These are phyloP conservation scores for Nomada ruficornis DNA, from an alignment of 2,888 invertebrate species.

Conservation along the genomic window DNA sequence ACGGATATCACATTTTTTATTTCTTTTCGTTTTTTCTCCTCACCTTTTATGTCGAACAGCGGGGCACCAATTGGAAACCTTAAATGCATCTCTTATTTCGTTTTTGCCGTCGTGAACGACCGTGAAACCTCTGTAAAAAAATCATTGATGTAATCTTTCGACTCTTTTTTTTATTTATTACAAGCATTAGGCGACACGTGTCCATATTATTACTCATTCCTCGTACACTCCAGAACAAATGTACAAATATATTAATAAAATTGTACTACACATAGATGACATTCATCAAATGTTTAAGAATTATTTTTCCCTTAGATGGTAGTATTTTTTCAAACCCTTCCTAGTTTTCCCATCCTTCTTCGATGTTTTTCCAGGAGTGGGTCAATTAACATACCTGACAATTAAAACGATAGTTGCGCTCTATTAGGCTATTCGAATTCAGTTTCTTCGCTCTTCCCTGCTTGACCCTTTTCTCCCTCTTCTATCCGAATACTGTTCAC, in stretches of 20 bases:
- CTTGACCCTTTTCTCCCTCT: constrained; percentile 32
- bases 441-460: constrained; percentile 13
- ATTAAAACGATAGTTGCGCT: constrained; percentile 37
- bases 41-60: constrained; percentile 30
- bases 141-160: constrained; percentile 2
- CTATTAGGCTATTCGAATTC: constrained; percentile 24
- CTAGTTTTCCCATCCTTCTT: not conserved
- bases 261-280: too few relatives aligned
- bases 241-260: too few relatives aligned
- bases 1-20: constrained; percentile 39
- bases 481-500: not conserved
- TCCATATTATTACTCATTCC: too few relatives aligned
- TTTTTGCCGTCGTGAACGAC: not conserved
- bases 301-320: not conserved
- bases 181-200: not conserved
- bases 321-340: not conserved
- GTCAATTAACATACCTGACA: constrained; percentile 30
- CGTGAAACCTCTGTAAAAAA: constrained; percentile 31
- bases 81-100: constrained; percentile 5
- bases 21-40: not conserved
- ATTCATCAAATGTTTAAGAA: not conserved
- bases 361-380: not conserved
- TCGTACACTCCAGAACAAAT: too few relatives aligned
- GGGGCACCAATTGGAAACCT: constrained; percentile 11
- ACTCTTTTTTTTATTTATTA: not conserved